Base-by-base conservation (phyloP, 2,888 invertebrate species). In the Amitus sp. region DNA sequence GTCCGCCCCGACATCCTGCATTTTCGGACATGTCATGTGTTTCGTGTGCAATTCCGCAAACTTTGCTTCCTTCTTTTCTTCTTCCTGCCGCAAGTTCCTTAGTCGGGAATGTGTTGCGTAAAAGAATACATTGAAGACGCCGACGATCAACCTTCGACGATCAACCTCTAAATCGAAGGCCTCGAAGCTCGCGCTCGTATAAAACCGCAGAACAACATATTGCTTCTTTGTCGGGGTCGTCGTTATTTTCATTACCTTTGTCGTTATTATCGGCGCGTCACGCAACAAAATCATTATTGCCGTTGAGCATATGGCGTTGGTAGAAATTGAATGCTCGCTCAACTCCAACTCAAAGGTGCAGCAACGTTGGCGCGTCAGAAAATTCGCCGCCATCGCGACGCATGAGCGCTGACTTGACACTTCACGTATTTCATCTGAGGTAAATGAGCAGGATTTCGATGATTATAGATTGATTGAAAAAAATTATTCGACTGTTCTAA, bases 191-290 rank as follows among this genome's bases (percentile, higher is more conserved):
- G 65, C 66, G 70, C 66, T 72, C 75, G 73, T 74, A n/a, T n/a
- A 71, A 77, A 79, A 78, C 79, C 78, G 66, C 78, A 78, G 64
- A 72, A 73, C 76, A 71, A 71, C 78, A 78, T 75, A 71, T 71
- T 67, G 77, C 67, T 63, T 73, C 67, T 75, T 78, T 77, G 75
- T 76, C 71, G 66, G 52, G 39, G 51, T 52, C 43, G 34, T 37
- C 54, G 46, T 59, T 55, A 43, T 57, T 61, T 2, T 15, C 45
- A 39, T 9, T 13, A 33, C 6, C 34, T 46, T 52, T 62, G 47
- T 50, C 42, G 39, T 47, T 37, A 55, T 57, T 57, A 62, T 58
- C 59, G 64, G 66, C 60, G 56, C 48, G 57, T 60, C 66, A 67
- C 60, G 66, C 65, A 63, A 66, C 56, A 52, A 49, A 64, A 58